Evolutionary conservation across 2,113 vertebrate genomes (phyloP).

Genomic region (Lamprologus sp.): DNA sequence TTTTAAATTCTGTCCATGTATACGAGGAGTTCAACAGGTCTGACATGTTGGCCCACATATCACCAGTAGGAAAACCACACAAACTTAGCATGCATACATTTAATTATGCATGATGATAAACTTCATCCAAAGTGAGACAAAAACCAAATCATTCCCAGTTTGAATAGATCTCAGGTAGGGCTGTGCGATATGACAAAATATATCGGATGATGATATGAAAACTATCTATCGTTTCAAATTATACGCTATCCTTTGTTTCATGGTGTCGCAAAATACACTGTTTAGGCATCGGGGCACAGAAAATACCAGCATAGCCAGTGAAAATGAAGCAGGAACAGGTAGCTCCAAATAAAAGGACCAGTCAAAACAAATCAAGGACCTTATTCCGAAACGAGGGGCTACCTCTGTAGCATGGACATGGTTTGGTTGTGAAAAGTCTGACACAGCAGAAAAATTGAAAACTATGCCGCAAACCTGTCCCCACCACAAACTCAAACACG

Average conservation of each 20-base stretch:
- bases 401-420: not conserved
- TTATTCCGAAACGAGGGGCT: not conserved
- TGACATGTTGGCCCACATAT: not conserved
- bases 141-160: not conserved
- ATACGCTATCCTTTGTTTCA: not conserved
- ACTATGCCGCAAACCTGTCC: not conserved
- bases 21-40: not conserved
- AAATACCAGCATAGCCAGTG: not conserved
- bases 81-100: not conserved
- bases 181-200: not conserved
- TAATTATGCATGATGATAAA: not conserved
- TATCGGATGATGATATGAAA: not conserved
- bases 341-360: not conserved
- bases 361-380: not conserved
- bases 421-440: not conserved
- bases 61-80: not conserved
- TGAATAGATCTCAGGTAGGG: fast-evolving
- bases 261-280: not conserved
- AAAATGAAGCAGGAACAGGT: not conserved
- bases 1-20: not conserved
- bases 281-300: not conserved
- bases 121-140: not conserved
- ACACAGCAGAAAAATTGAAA: not conserved
- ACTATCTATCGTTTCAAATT: not conserved
- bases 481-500: not conserved